phyloP scores from a whole-genome alignment of 2,797 vertebrate genomes.

The Merluccius polli region DNA sequence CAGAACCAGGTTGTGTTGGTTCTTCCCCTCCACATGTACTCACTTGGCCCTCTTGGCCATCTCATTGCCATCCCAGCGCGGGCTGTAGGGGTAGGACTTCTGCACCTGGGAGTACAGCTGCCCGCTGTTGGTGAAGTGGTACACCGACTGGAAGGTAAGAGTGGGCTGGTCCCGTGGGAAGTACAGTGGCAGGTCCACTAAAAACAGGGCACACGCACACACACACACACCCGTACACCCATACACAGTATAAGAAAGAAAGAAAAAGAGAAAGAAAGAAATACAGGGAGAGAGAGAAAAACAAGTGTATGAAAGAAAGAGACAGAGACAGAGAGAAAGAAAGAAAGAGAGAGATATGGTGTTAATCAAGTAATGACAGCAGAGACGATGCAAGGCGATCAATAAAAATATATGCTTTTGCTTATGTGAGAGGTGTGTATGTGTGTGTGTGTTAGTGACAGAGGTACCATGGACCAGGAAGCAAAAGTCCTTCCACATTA shows the following conservation, averaged over 20 bases:
- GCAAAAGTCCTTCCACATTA: slow-evolving; percentile 98
- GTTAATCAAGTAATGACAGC: neutral
- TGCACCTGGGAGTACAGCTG: slow-evolving; percentile 96
- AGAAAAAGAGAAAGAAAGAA: too few relatives aligned
- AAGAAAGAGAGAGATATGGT: neutral
- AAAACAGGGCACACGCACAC: neutral
- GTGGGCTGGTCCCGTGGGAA: slow-evolving; percentile 97
- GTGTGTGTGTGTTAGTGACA: slow-evolving; percentile 13
- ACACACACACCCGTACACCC: neutral
- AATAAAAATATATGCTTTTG: neutral
- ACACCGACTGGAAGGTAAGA: slow-evolving; percentile 95
- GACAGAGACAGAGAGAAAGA: too few relatives aligned
- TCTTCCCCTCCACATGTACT: slow-evolving; percentile 53
- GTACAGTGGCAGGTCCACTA: slow-evolving; percentile 96
- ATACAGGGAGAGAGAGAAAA: too few relatives aligned
- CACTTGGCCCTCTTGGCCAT: slow-evolving; percentile 99
- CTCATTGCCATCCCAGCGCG: slow-evolving; percentile 98
- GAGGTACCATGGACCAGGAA: slow-evolving; percentile 94
- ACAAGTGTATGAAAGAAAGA: too few relatives aligned
- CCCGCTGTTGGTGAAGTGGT: slow-evolving; percentile 96
- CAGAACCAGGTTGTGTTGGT: neutral
- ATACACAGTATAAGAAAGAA: neutral
- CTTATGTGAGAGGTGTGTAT: neutral
- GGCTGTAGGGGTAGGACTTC: slow-evolving; percentile 97
- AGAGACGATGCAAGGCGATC: neutral